Evolutionary conservation across 2,888 invertebrate genomes (phyloP), one percentile per base, ranked within the genome.

Genomic region (Nymphalis polychloros): DNA sequence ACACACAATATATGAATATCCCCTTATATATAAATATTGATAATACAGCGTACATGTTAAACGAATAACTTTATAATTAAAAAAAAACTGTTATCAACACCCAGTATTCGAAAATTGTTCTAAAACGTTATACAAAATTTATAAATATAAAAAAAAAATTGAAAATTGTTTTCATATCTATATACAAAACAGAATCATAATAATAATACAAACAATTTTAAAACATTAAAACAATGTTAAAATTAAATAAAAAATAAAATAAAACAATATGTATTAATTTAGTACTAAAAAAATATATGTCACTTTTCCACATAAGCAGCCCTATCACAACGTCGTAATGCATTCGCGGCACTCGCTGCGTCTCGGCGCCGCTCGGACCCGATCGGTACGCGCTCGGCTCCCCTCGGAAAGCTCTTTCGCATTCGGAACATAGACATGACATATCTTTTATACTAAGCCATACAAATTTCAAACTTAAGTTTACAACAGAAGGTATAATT

Each of bases 321-420:
- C 92, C 90, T 92, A 85, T 69, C 81, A 78, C 82, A 81, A 84
- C 85, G 83, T 82, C 85, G 90, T 90, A 90, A 90, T 91, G 92
- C 92, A 91, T 89, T 90, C 90, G 84, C 84, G 84, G 84, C 84
- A 78, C 85, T 89, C 88, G 88, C 86, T 77, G 84, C 83, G 85
- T 83, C 87, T 92, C 92, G 92, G 90, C 89, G 88, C 86, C 89
- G 78, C 81, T 92, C 92, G 91, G 91, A 84, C 89, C 87, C 84
- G 92, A 92, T 92, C 92, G 91, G 92, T 92, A 92, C 85, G 80
- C 84, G 86, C 83, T 92, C 92, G 92, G 89, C 79, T 74, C 70
- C 72, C 72, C 81, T 90, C 92, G 91, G 89, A 82, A 87, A 89
- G 88, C 89, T 88, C 87, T 88, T 87, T 89, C 88, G 80, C 87